phyloP scores from a whole-genome alignment of 2,888 invertebrate species.

The Phorcus lineatus region DNA sequence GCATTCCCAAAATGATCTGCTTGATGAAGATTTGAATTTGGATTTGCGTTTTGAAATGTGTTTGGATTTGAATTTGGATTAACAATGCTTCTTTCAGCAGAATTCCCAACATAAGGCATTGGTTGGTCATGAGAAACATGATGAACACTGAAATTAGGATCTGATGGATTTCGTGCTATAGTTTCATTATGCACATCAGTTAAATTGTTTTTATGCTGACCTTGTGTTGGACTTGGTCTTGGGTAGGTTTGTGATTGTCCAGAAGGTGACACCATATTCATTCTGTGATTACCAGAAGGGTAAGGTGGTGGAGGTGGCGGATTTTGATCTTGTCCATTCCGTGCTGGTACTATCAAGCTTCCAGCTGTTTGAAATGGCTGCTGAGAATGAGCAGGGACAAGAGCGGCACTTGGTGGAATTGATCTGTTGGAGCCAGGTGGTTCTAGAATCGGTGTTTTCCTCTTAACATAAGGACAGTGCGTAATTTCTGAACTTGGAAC shows the following conservation, averaged over 20 bases:
- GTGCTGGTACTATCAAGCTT: conserved; percentile 44
- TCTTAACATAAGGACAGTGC: background rate
- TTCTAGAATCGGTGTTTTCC: conserved; percentile 13
- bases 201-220: background rate
- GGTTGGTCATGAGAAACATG: background rate
- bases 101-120: background rate
- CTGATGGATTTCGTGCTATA: background rate
- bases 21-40: too few relatives aligned
- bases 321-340: background rate
- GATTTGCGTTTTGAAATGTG: too few relatives aligned
- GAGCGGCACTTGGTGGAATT: background rate
- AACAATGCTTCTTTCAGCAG: too few relatives aligned
- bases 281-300: background rate
- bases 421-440: background rate
- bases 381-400: conserved; percentile 47
- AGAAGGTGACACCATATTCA: background rate
- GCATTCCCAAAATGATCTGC: background rate
- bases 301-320: background rate
- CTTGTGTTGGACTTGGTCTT: background rate
- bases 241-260: background rate
- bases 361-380: conserved; percentile 54
- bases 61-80: too few relatives aligned
- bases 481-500: background rate
- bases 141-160: background rate
- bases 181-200: background rate